phyloP scores from a whole-genome alignment of 2,888 invertebrate species.

The Nasonovia ribisnigri region DNA sequence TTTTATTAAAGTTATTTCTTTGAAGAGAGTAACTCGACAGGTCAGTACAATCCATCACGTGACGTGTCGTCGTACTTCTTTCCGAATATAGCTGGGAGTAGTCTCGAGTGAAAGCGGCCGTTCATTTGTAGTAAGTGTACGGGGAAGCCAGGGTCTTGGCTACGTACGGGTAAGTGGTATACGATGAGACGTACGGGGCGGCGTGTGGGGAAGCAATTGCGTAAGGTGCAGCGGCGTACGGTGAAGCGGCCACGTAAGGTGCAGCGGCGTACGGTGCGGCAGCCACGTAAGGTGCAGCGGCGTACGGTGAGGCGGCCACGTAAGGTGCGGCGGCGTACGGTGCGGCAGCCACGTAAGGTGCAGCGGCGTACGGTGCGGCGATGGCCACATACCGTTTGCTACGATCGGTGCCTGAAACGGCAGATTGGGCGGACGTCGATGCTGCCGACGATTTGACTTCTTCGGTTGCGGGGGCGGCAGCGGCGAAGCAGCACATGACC shows the following conservation, averaged over 20 bases:
- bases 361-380: conserved; percentile 26
- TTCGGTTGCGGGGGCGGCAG: conserved; percentile 31
- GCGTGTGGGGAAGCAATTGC: conserved; percentile 33
- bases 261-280: conserved; percentile 40
- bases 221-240: conserved; percentile 41
- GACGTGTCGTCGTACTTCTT: background rate
- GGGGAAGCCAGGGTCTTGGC: conserved; percentile 56
- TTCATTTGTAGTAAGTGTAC: conserved; percentile 50
- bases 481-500: conserved; percentile 13
- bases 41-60: background rate
- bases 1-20: background rate
- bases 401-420: background rate
- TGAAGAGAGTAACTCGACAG: background rate
- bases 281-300: conserved; percentile 34
- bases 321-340: conserved; percentile 32
- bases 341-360: background rate
- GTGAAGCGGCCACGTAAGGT: conserved; percentile 27
- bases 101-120: background rate
- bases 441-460: conserved; percentile 26
- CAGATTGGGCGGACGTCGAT: background rate
- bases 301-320: background rate
- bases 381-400: background rate
- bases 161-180: conserved; percentile 55
- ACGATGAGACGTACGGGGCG: conserved; percentile 52
- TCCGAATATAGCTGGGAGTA: background rate